Conservation (phyloP, 1,140 invertebrate species). For the Mercenaria mercenaria region DNA sequence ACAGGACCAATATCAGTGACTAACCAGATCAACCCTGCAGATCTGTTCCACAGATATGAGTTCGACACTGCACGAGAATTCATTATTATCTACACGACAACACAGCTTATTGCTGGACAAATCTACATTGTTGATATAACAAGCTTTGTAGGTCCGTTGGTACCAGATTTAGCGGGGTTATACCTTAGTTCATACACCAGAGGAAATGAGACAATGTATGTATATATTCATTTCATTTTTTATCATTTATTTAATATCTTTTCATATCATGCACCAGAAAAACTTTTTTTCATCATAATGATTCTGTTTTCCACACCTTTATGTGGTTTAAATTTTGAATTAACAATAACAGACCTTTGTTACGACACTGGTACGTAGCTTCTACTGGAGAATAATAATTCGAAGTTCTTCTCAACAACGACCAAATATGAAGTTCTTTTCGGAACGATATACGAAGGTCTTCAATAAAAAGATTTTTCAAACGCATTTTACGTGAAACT, state of each 20-base stretch:
- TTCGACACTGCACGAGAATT: conserved; percentile 59
- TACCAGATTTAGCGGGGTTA: conserved; percentile 55
- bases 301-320: too few species aligned
- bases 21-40: neutral
- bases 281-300: conserved; percentile 47
- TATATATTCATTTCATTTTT: neutral
- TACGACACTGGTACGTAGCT: too few species aligned
- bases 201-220: conserved; percentile 54
- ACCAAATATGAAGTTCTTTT: too few species aligned
- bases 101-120: neutral
- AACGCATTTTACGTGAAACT: too few species aligned
- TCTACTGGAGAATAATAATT: too few species aligned
- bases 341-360: too few species aligned
- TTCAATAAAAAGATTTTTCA: too few species aligned
- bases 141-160: conserved; percentile 56
- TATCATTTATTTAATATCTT: too few species aligned
- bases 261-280: conserved; percentile 26
- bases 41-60: neutral
- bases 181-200: conserved; percentile 67
- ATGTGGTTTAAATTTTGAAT: too few species aligned
- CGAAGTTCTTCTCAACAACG: too few species aligned
- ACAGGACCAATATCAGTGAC: neutral
- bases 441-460: too few species aligned
- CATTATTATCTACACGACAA: conserved; percentile 16
- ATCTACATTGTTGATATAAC: conserved; percentile 55